Evolutionary conservation across 2,888 invertebrate genomes (phyloP).

Genomic region (Nemapogon koenigi): DNA sequence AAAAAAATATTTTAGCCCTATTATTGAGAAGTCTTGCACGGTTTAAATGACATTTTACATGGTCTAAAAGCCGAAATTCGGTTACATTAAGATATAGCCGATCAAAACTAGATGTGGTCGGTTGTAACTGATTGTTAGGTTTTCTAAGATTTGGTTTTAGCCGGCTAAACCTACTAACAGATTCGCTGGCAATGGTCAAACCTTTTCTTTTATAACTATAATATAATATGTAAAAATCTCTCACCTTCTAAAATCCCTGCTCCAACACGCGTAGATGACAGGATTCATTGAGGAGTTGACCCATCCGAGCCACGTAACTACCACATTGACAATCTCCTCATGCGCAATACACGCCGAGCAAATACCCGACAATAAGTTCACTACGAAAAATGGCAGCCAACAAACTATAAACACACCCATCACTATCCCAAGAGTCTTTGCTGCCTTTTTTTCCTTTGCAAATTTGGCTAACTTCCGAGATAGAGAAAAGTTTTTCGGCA

Average conservation of each 20-base stretch:
- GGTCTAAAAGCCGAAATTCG: too few relatives aligned
- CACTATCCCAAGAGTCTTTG: slow-evolving; percentile 95
- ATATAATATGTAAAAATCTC: slow-evolving; percentile 13
- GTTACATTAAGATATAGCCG: too few relatives aligned
- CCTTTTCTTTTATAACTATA: too few relatives aligned
- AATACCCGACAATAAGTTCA: slow-evolving; percentile 90
- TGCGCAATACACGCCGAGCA: slow-evolving; percentile 87
- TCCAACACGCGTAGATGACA: slow-evolving; percentile 98
- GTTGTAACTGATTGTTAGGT: too few relatives aligned
- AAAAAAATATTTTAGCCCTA: too few relatives aligned
- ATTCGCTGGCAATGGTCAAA: too few relatives aligned
- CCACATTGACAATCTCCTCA: slow-evolving; percentile 85
- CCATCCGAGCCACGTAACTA: slow-evolving; percentile 95
- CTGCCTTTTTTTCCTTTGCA: slow-evolving; percentile 97
- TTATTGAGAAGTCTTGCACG: too few relatives aligned
- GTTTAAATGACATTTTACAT: too few relatives aligned
- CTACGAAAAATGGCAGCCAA: slow-evolving; percentile 97
- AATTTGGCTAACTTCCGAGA: slow-evolving; percentile 94
- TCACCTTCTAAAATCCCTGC: slow-evolving; percentile 93
- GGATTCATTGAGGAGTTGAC: slow-evolving; percentile 97
- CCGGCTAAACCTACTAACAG: too few relatives aligned
- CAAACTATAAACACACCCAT: slow-evolving; percentile 97
- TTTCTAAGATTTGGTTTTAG: too few relatives aligned
- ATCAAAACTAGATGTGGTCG: too few relatives aligned
- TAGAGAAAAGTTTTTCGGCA: slow-evolving; percentile 89